Base-by-base conservation (phyloP, 2,113 vertebrate species). In the Lasiurus cinereus region DNA sequence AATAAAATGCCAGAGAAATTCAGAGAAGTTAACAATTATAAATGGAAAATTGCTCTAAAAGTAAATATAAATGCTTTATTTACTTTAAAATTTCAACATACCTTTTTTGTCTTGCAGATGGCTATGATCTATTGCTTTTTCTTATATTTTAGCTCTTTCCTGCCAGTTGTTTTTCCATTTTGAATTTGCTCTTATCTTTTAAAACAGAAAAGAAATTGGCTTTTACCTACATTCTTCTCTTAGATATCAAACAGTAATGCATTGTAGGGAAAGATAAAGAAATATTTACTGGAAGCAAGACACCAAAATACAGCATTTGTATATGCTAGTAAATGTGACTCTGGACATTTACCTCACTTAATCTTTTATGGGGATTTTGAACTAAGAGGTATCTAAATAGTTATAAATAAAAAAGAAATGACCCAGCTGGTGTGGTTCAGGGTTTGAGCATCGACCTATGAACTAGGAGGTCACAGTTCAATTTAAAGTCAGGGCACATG, bases 1-100 rank as follows among this genome's bases (percentile, higher is more conserved):
- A 83, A 66, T 50, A 74, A 64, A 91, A 91, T 52, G 18, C 6
- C 54, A 74, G 43, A 64, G 31, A 83, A 91, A 83, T 91, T 83
- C 56, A 91, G 54, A 59, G 39, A 50, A 6, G 43, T 74, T 91
- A 64, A 27, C 3, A 74, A 52, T 33, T 8, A 39, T 39, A 67
- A 70, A 56, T 14, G 24, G 46, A 50, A 87, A 72, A 13, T n/a
- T 39, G n/a, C 4, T 73, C 76, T 93, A 72, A 87, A 39, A 80
- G n/a, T 54, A 54, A 73, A 66, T 82, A 33, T 31, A 24, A 74
- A 93, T n/a, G 14, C 24, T 31, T 79, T 18, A 69, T 73, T 15
- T 74, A n/a, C 21, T 88, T 93, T 54, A 72, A 54, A 48, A 54
- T 88, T 93, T 88, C 50, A 73, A 24, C 29, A 14, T 43, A 27